phyloP scores from a whole-genome alignment of 2,888 invertebrate genomes.

The Stomorhina lunata region DNA sequence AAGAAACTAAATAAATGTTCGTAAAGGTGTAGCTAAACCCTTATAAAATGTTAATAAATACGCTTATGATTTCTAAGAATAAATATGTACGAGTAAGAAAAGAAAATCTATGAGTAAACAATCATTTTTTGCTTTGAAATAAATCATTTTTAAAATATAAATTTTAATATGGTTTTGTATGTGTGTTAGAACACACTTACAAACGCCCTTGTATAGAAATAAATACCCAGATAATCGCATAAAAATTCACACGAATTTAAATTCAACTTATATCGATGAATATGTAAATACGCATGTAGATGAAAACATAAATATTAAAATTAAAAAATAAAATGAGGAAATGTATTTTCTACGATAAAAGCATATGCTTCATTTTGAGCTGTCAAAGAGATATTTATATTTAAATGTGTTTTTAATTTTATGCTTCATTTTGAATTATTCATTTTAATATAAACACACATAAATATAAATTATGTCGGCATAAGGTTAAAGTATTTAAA shows the following conservation, averaged over 20 bases:
- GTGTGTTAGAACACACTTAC: background rate
- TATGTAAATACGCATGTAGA: background rate
- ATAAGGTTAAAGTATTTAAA: background rate
- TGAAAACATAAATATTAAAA: background rate
- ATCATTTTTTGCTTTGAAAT: constrained; percentile 2
- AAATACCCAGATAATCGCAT: background rate
- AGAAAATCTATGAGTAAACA: constrained; percentile 11
- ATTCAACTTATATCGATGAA: background rate
- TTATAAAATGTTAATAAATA: background rate
- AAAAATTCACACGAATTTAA: background rate
- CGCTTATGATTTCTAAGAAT: background rate
- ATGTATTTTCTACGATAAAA: background rate
- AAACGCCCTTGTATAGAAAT: background rate
- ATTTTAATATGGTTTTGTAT: too few relatives aligned
- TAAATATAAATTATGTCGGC: background rate
- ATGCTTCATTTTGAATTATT: background rate
- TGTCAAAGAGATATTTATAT: constrained; percentile 10
- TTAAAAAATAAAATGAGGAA: background rate
- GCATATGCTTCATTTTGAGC: constrained; percentile 2
- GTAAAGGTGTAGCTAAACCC: background rate
- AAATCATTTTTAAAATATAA: too few relatives aligned
- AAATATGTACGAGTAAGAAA: background rate
- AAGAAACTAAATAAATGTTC: too few relatives aligned
- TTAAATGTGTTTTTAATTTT: background rate
- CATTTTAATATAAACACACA: background rate